Percentiles rank a stretch among this genome's conserved stretches.
Evolutionary conservation across 2,888 invertebrate genomes (phyloP).

Genomic region (Pandemis corylana): DNA sequence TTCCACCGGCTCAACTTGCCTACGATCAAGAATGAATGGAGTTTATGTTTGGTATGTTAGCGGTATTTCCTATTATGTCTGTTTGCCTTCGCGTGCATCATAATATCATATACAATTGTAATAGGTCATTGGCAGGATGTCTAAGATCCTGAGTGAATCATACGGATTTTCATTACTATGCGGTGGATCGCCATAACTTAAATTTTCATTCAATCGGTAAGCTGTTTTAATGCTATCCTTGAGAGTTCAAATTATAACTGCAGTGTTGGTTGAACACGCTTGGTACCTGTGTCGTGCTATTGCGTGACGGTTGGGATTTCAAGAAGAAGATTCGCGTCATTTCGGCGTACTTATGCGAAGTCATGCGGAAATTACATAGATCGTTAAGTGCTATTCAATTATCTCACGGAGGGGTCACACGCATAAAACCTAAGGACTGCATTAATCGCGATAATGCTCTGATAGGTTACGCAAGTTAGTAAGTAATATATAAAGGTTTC

Average conservation of each 20-base stretch:
- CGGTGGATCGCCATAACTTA: constrained; percentile 3
- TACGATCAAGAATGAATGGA: constrained; percentile 1
- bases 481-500: not conserved
- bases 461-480: constrained; percentile 28
- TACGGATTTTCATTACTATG: constrained; percentile 42
- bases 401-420: constrained; percentile 49
- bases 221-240: not conserved
- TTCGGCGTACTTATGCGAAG: constrained; percentile 44
- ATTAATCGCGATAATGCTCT: constrained; percentile 47
- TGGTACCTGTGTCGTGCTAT: constrained; percentile 38
- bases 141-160: constrained; percentile 61
- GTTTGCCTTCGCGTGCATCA: constrained; percentile 39
- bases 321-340: constrained; percentile 29
- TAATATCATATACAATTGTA: constrained; percentile 53
- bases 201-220: not conserved
- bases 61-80: constrained; percentile 30
- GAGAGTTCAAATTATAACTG: not conserved
- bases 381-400: constrained; percentile 47
- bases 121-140: constrained; percentile 80
- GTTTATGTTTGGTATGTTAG: constrained; percentile 9
- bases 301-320: constrained; percentile 43
- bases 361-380: constrained; percentile 57
- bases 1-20: not conserved
- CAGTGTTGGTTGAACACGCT: constrained; percentile 25
- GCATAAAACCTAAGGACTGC: constrained; percentile 42